Conservation (phyloP, 2,113 vertebrate genomes). For the Sporophila hypoxantha region DNA sequence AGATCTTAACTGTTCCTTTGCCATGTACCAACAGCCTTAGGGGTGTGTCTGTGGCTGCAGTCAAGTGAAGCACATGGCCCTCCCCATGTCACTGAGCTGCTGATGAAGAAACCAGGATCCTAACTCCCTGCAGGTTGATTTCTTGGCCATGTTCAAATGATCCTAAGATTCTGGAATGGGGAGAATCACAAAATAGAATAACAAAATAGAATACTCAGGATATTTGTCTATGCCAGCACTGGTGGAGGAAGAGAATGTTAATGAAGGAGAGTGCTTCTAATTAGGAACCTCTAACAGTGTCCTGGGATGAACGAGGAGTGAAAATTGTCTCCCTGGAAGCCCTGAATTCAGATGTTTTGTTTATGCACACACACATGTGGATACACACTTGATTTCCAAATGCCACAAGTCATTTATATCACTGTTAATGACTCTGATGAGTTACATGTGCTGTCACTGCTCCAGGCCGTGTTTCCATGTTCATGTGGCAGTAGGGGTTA, state of each 20-base stretch:
- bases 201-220: background rate
- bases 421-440: conserved; percentile 35
- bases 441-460: background rate
- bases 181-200: background rate
- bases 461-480: background rate
- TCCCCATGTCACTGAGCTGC: background rate
- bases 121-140: background rate
- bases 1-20: background rate
- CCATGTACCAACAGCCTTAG: background rate
- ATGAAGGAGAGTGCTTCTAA: conserved; percentile 31
- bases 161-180: background rate
- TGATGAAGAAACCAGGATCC: background rate
- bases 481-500: background rate
- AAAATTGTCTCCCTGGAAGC: conserved; percentile 28
- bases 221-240: background rate
- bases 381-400: background rate
- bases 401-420: conserved; percentile 31
- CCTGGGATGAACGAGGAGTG: conserved; percentile 20
- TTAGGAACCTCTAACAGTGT: conserved; percentile 24
- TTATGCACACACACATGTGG: background rate
- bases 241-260: background rate
- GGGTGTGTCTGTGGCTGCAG: background rate
- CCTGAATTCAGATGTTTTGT: conserved; percentile 31
- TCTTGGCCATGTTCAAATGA: background rate
- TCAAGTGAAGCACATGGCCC: background rate